Base-by-base conservation (phyloP, 2,113 vertebrate species). In the Thunnus thynnus region DNA sequence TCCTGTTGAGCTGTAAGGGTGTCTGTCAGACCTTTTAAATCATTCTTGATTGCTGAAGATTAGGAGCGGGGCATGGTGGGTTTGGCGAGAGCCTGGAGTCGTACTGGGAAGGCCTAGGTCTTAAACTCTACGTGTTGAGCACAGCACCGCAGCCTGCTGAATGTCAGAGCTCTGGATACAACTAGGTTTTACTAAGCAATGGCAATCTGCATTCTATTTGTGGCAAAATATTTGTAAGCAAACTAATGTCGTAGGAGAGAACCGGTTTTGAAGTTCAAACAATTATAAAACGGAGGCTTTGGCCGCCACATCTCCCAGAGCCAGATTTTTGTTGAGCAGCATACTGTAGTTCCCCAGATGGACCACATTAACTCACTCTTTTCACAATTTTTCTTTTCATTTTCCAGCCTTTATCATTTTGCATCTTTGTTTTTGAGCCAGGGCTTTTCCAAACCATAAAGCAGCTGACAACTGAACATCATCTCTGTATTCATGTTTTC, bases 361-460 rank as follows among this genome's bases (percentile, higher is more conserved):
- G 91, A 89, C 86, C 62, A 78, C 79, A 93, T 93, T 94, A 90
- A 77, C 83, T 87, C 57, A 57, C 75, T 78, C 83, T 86, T 80
- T 90, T 90, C 73, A 82, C 78, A 78, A 71, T 82, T 85, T 86
- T 89, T 88, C 65, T 85, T 91, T 89, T 91, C 68, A 54, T 86
- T 90, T 81, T 80, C 63, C 72, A 83, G 78, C 71, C 84, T 93
- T 92, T 92, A 89, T 92, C 83, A 82, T 91, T 89, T 71, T 82
- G 77, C 61, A 88, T 87, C 92, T 91, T 90, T 91, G 90, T 87
- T 88, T 91, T 62, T 10, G 64, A 62, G 84, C 87, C 82, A 77
- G 30, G 27, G 60, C 68, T 83, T 86, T 89, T 86, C 57, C 64
- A 85, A 86, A 76, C 77, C 72, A 44, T 84, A 75, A 87, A 78